Conservation (phyloP, 2,113 vertebrate genomes). For the Thermophis baileyi region DNA sequence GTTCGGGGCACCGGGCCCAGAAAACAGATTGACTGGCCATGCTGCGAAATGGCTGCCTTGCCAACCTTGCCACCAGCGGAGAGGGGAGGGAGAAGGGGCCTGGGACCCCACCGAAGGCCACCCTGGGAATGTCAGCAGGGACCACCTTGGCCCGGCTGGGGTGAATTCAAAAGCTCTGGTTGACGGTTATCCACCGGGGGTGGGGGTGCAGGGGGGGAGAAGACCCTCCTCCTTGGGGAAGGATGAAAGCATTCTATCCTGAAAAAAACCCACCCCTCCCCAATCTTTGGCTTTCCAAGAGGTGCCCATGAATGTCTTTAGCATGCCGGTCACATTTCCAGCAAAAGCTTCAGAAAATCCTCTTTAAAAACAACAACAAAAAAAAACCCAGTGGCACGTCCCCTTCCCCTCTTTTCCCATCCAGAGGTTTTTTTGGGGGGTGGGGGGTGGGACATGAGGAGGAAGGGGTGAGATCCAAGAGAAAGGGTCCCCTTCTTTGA, state of each 20-base stretch:
- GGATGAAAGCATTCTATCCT: neutral
- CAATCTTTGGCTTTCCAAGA: neutral
- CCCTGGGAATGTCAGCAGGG: neutral
- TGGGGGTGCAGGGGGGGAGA: neutral
- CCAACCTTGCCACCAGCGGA: constrained; percentile 68
- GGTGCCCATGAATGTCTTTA: neutral
- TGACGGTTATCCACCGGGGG: accelerated
- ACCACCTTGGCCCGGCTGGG: neutral
- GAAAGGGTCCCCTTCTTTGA: neutral
- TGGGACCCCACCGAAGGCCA: neutral
- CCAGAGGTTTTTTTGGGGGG: neutral
- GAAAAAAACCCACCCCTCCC: neutral
- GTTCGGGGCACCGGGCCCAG: constrained; percentile 84
- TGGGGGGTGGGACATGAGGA: neutral
- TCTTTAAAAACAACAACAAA: neutral
- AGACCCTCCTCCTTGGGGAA: neutral
- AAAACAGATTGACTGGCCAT: constrained; percentile 89
- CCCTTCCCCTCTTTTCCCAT: neutral
- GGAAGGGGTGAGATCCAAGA: neutral
- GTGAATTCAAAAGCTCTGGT: neutral
- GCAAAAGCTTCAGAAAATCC: neutral
- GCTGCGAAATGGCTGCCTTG: constrained; percentile 79
- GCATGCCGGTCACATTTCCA: constrained; percentile 6
- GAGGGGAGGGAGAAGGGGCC: constrained; percentile 8
- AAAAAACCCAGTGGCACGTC: neutral